Evolutionary conservation across 2,797 vertebrate genomes (phyloP).

Genomic region (Betta splendens): DNA sequence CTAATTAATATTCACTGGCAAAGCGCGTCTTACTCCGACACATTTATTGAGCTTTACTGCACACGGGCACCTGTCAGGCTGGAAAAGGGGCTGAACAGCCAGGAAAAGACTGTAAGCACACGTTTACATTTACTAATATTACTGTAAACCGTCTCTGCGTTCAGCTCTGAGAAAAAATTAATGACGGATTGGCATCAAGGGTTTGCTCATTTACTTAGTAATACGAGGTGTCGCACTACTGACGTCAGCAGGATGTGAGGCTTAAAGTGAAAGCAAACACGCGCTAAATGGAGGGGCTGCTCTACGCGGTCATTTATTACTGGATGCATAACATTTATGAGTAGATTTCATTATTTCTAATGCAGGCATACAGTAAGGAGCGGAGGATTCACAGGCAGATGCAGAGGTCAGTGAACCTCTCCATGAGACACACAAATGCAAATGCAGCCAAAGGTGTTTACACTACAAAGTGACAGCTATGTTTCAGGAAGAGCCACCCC

Average conservation of each 20-base stretch:
- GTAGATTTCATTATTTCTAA: constrained; percentile 26
- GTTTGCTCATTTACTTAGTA: constrained; percentile 20
- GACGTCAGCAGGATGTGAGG: constrained; percentile 8
- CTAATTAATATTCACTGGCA: constrained; percentile 75
- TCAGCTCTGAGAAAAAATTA: constrained; percentile 6
- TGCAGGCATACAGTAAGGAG: constrained; percentile 21
- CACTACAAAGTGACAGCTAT: constrained; percentile 47
- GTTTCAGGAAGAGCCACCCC: constrained; percentile 60
- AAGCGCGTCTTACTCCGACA: constrained; percentile 65
- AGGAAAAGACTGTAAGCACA: constrained; percentile 19
- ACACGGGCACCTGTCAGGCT: constrained; percentile 46
- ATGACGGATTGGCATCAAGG: constrained; percentile 32
- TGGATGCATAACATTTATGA: constrained; percentile 15
- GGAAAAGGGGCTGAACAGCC: constrained; percentile 34
- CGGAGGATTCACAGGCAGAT: constrained; percentile 9
- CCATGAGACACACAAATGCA: constrained; percentile 37
- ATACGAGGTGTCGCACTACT: constrained; percentile 15
- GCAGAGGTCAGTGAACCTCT: constrained; percentile 15
- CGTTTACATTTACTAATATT: constrained; percentile 19
- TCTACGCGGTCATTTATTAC: constrained; percentile 16
- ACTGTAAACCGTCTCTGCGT: constrained; percentile 4
- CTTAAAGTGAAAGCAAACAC: constrained; percentile 24
- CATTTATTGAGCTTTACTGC: constrained; percentile 57
- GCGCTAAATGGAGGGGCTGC: constrained; percentile 14
- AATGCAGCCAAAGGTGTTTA: constrained; percentile 40